These are phyloP conservation scores for Saguinus imperator DNA, from an alignment of 2,113 vertebrate genomes.

Conservation along the genomic window DNA sequence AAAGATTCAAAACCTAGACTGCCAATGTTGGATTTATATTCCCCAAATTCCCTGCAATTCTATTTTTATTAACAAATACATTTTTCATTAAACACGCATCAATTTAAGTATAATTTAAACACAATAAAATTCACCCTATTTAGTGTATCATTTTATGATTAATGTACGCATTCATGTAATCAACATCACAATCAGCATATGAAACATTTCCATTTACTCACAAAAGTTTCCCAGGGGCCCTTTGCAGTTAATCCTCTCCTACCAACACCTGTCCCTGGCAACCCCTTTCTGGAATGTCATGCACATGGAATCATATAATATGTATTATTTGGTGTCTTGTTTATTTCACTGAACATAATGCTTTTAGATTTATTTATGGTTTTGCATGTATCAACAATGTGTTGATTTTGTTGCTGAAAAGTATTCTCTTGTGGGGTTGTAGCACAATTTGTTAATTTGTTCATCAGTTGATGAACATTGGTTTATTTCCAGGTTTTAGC, in stretches of 20 bases:
- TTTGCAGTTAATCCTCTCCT: not conserved
- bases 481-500: not conserved
- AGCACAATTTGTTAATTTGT: not conserved
- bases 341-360: not conserved
- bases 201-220: not conserved
- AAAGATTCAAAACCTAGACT: not conserved
- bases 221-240: not conserved
- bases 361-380: not conserved
- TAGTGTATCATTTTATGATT: not conserved
- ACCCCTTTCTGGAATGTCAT: not conserved
- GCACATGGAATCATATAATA: not conserved
- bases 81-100: not conserved
- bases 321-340: not conserved
- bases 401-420: not conserved
- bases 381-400: too few relatives aligned
- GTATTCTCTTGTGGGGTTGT: not conserved
- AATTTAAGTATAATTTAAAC: not conserved
- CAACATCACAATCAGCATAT: not conserved
- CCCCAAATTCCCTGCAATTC: not conserved
- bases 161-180: not conserved
- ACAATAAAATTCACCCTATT: not conserved
- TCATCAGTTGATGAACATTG: not conserved
- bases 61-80: not conserved
- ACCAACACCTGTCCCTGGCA: not conserved
- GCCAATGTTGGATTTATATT: not conserved